Conservation (phyloP, 2,888 invertebrate species). For the Drosophila phalerata region DNA sequence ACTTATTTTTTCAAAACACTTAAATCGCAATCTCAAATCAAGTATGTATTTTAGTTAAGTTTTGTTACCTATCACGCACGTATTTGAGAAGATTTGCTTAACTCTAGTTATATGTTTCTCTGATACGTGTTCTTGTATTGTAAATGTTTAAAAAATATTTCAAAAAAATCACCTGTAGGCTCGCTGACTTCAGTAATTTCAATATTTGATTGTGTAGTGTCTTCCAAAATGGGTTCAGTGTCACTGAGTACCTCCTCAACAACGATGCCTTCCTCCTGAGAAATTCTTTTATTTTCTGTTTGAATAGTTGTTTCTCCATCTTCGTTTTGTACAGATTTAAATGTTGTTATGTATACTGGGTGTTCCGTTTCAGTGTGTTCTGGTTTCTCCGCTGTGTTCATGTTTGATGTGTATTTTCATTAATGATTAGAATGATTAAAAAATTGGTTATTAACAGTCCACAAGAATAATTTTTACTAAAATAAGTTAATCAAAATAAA, state of each 20-base stretch:
- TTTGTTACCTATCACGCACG: slow-evolving; percentile 27
- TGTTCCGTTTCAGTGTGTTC: slow-evolving; percentile 83
- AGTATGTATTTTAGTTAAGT: slow-evolving; percentile 19
- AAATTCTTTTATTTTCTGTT: slow-evolving; percentile 84
- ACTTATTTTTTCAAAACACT: slow-evolving; percentile 19
- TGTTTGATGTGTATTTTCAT: slow-evolving; percentile 47
- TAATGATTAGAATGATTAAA: slow-evolving; percentile 44
- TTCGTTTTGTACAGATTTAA: slow-evolving; percentile 85
- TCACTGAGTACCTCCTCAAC: slow-evolving; percentile 85
- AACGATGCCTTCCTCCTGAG: slow-evolving; percentile 83
- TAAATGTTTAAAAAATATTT: slow-evolving; percentile 27
- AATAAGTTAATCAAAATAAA: not conserved
- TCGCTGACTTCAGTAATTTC: slow-evolving; percentile 85
- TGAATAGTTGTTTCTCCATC: slow-evolving; percentile 83
- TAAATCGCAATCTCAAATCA: slow-evolving; percentile 36
- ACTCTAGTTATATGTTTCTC: slow-evolving; percentile 18
- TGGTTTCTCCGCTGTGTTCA: slow-evolving; percentile 75
- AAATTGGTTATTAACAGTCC: slow-evolving; percentile 55
- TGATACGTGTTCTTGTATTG: slow-evolving; percentile 21
- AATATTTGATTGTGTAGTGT: slow-evolving; percentile 75
- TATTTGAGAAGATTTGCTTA: slow-evolving; percentile 11
- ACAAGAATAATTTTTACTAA: slow-evolving; percentile 10
- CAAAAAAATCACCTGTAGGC: slow-evolving; percentile 81
- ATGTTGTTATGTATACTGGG: slow-evolving; percentile 85
- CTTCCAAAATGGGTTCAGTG: slow-evolving; percentile 79